These are phyloP conservation scores for Drosophila trichaetosa DNA, from an alignment of 2,888 invertebrate species.

Conservation along the genomic window DNA sequence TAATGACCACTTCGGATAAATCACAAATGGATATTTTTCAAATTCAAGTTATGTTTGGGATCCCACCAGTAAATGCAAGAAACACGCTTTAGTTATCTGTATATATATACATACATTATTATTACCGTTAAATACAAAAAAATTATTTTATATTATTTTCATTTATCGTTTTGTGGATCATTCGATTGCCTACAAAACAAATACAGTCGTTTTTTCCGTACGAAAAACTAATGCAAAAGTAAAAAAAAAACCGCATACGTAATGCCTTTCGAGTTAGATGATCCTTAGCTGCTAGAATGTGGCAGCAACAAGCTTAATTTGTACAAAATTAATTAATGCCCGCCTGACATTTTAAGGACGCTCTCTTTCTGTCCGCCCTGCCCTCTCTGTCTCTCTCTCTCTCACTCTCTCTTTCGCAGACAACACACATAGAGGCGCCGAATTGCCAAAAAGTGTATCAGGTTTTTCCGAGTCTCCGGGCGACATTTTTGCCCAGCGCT, in stretches of 20 bases:
- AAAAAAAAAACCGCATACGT: not conserved
- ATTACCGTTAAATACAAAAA: slow-evolving; percentile 44
- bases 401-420: not conserved
- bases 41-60: not conserved
- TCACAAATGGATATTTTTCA: not conserved
- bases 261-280: slow-evolving; percentile 13
- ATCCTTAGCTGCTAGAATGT: slow-evolving; percentile 1
- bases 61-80: slow-evolving; percentile 3
- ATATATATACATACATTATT: slow-evolving; percentile 46
- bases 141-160: slow-evolving; percentile 8
- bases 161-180: slow-evolving; percentile 21
- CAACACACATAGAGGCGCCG: too few species aligned
- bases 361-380: not conserved
- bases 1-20: not conserved
- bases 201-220: slow-evolving; percentile 22
- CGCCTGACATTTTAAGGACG: not conserved
- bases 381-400: not conserved
- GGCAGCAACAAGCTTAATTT: not conserved
- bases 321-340: slow-evolving; percentile 2
- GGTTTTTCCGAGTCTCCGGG: too few species aligned
- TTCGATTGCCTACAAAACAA: slow-evolving; percentile 14
- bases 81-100: slow-evolving; percentile 27
- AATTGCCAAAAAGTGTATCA: too few species aligned
- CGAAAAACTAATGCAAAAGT: slow-evolving; percentile 6
- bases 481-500: too few species aligned